phyloP scores from a whole-genome alignment of 1,140 invertebrate species.

The Drosophila bipectinata region DNA sequence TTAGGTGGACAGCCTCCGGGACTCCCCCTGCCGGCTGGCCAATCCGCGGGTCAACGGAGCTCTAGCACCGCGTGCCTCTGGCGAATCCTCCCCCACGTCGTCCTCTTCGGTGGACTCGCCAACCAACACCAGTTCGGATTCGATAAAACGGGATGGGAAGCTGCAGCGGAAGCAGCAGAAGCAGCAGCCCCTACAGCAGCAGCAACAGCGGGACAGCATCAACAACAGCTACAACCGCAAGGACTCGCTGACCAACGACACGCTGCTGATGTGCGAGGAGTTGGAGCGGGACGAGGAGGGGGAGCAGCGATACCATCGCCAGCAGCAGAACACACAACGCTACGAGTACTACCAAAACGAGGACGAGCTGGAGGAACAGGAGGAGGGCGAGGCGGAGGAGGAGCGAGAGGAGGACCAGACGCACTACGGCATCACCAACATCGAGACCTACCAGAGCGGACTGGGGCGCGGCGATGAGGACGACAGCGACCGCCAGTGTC shows the following conservation, averaged over 20 bases:
- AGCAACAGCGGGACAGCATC: conserved; percentile 71
- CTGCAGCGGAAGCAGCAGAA: conserved; percentile 50
- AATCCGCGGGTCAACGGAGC: conserved; percentile 73
- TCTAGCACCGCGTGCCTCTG: conserved; percentile 84
- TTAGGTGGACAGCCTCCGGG: conserved; percentile 85
- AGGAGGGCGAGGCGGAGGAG: conserved; percentile 51
- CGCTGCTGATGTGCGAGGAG: conserved; percentile 74
- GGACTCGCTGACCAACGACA: conserved; percentile 78
- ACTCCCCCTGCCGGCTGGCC: conserved; percentile 73
- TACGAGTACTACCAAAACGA: conserved; percentile 78
- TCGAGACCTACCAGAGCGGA: conserved; percentile 80
- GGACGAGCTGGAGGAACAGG: conserved; percentile 62
- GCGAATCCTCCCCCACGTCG: conserved; percentile 83
- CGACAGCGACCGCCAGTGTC: conserved; percentile 75
- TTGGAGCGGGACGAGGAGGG: conserved; percentile 71
- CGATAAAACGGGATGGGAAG: conserved; percentile 67
- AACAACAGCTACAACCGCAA: conserved; percentile 79
- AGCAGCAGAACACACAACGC: conserved; percentile 63
- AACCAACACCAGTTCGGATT: conserved; percentile 76
- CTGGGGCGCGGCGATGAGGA: conserved; percentile 68
- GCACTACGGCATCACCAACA: conserved; percentile 80
- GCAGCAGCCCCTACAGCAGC: conserved; percentile 41
- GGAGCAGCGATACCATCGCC: conserved; percentile 55
- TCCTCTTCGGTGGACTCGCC: conserved; percentile 84
- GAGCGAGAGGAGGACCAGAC: conserved; percentile 82